Conservation (phyloP, 2,888 invertebrate species). For the Drosophila picticornis region DNA sequence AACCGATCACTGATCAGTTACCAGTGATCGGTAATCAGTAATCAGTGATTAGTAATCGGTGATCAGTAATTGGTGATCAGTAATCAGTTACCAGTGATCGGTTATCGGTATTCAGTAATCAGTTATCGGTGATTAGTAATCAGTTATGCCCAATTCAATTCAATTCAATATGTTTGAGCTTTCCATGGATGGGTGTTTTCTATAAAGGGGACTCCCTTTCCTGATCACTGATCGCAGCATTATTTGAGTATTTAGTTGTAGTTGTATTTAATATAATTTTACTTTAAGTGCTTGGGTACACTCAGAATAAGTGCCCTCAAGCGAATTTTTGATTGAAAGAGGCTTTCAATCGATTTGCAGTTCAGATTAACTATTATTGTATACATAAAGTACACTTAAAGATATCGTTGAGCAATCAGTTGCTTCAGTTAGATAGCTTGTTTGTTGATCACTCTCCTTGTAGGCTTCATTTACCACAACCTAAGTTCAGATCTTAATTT, state of each 20-base stretch:
- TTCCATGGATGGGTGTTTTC: not conserved
- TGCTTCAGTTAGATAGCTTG: not conserved
- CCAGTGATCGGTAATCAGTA: too few species aligned
- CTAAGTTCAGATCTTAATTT: too few species aligned
- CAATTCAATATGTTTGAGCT: not conserved
- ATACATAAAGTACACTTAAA: not conserved
- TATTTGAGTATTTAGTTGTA: slow-evolving; percentile 1
- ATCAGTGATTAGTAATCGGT: too few species aligned
- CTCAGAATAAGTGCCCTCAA: not conserved
- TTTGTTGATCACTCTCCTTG: not conserved
- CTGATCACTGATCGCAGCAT: slow-evolving; percentile 10
- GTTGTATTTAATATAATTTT: not conserved
- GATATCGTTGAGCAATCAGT: not conserved
- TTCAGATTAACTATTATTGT: not conserved
- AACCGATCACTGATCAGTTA: slow-evolving; percentile 23
- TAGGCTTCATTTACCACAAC: too few species aligned
- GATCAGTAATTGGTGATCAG: rapidly evolving
- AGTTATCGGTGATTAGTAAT: not conserved
- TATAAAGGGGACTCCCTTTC: not conserved
- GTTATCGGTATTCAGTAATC: rapidly evolving
- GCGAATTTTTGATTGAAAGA: not conserved
- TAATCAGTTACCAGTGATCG: rapidly evolving
- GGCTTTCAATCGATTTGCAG: not conserved
- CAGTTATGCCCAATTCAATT: not conserved
- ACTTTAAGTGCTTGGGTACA: not conserved